Base-by-base conservation (phyloP, 2,113 vertebrate species). In the Oxyura jamaicensis region DNA sequence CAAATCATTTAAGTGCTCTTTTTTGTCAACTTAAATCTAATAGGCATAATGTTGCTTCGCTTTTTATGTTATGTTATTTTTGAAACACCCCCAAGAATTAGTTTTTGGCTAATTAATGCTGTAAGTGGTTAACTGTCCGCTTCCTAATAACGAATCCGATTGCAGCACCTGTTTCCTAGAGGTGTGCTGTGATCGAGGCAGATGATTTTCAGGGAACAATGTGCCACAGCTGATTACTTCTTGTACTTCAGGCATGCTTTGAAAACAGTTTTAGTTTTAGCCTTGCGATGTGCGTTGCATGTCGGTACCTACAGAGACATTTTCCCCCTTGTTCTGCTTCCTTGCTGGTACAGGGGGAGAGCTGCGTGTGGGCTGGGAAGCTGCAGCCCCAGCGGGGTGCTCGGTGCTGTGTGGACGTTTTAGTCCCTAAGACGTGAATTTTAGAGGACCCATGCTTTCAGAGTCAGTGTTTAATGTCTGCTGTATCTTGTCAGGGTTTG, bases 181-280 rank as follows among this genome's bases (percentile, higher is more conserved):
- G 71, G 84, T 44, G 56, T 75, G 93, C 65, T 86, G 83, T 86
- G 76, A 48, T 89, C 39, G 14, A 76, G 53, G 66, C 73, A 78
- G 71, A 39, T 52, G 59, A 73, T 82, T 93, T 94, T 79, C 0
- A 1, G 77, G 86, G 69, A 89, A 53, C 88, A 89, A 1, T 42
- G 29, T 72, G 69, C 95, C 92, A 92, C 83, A 65, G 41, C 5
- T 69, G 58, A 67, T 84, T 95, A 86, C 84, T 92, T 92, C 48
- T 75, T 88, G 84, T 86, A 94, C 93, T 96, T 88, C 13, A 96
- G 89, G 83, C 78, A 69, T 75, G 67, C 62, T 91, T 94, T 41
- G 96, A 93, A 69, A 41, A 75, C 92, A 76, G 85, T 86, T 93
- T 86, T 93, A 53, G 83, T 95, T 94, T 94, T 29, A 77, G 48